These are phyloP conservation scores for Panopea generosa DNA, from an alignment of 2,888 invertebrate species.

Conservation along the genomic window DNA sequence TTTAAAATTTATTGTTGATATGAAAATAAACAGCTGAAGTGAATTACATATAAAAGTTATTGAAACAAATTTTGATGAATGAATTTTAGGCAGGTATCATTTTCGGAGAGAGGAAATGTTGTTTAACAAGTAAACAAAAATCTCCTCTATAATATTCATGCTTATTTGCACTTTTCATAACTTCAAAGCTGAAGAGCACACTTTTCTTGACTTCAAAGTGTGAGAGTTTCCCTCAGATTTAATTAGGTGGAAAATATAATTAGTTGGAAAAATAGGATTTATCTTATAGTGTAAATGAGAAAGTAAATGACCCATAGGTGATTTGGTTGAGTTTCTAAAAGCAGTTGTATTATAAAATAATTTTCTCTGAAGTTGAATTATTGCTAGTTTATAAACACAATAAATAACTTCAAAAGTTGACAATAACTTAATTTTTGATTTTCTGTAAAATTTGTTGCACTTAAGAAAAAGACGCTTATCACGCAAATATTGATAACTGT, in stretches of 20 bases:
- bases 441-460: too few species aligned
- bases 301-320: background rate
- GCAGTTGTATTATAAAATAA: background rate
- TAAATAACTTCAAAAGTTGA: background rate
- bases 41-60: too few species aligned
- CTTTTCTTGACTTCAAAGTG: constrained; percentile 38
- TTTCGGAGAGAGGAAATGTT: too few species aligned
- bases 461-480: too few species aligned
- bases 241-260: constrained; percentile 48
- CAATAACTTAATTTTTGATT: background rate
- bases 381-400: background rate
- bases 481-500: too few species aligned
- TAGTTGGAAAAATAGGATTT: constrained; percentile 5
- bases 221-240: constrained; percentile 19
- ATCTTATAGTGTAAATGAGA: background rate
- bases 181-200: constrained; percentile 29
- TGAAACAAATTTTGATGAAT: too few species aligned
- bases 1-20: too few species aligned
- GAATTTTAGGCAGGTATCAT: too few species aligned
- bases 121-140: too few species aligned
- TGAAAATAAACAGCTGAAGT: too few species aligned
- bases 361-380: background rate
- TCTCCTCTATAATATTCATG: constrained; percentile 2
- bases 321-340: background rate
- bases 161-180: constrained; percentile 12